A percentile compares a stretch with the other conserved stretches of the same genome.
These are phyloP conservation scores for Microcebus murinus DNA, from an alignment of 2,113 vertebrate species.

Conservation along the genomic window DNA sequence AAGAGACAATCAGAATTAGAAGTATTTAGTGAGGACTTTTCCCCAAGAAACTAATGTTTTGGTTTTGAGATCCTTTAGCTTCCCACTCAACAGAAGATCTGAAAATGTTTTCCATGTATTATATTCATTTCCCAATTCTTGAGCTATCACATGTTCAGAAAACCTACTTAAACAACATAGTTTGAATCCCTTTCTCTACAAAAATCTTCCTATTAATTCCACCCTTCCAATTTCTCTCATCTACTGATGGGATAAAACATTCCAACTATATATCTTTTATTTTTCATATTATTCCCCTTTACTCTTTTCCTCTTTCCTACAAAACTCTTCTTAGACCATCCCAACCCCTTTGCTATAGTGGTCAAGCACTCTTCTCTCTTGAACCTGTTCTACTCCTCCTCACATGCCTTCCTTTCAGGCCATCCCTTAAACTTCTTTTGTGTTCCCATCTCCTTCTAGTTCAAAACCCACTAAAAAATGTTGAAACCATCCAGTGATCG, in stretches of 20 bases:
- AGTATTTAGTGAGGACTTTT: background rate
- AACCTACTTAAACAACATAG: background rate
- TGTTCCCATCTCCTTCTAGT: background rate
- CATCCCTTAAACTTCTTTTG: background rate
- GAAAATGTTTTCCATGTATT: conserved; percentile 14
- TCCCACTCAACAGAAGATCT: background rate
- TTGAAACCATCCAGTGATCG: background rate
- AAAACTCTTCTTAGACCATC: background rate
- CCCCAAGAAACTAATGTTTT: background rate
- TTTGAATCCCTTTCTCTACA: background rate
- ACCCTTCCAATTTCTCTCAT: background rate
- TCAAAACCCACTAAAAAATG: background rate
- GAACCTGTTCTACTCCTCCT: background rate
- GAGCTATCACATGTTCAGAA: background rate
- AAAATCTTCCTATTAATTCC: background rate
- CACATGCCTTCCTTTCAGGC: background rate
- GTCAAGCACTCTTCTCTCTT: background rate
- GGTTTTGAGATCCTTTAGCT: conserved; percentile 6
- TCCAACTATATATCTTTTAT: background rate
- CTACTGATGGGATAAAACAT: background rate
- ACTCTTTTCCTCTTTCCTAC: background rate
- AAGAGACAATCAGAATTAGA: background rate
- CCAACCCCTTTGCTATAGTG: rapidly evolving
- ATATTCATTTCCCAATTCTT: background rate
- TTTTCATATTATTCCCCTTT: background rate